phyloP scores from a whole-genome alignment of 2,113 vertebrate genomes.

The Isurus oxyrinchus region DNA sequence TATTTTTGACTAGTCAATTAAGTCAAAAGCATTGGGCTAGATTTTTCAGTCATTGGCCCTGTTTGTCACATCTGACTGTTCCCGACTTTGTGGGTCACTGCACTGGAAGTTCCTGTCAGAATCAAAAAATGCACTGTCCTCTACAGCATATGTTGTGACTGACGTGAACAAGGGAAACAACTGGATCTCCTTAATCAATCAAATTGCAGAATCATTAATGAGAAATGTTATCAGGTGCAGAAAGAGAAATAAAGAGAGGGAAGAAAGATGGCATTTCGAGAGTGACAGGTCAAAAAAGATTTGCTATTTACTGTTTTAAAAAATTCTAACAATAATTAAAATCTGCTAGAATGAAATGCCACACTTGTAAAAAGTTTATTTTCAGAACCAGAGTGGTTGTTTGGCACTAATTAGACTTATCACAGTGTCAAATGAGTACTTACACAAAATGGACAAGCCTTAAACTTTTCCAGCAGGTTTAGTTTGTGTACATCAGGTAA shows the following conservation, averaged over 20 bases:
- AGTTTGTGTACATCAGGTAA: neutral
- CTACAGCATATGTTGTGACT: neutral
- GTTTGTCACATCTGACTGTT: neutral
- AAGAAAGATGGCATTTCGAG: neutral
- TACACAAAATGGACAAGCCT: neutral
- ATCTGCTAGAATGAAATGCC: neutral
- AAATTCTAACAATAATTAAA: neutral
- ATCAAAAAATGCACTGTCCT: neutral
- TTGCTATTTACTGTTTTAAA: too few relatives aligned
- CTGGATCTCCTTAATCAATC: neutral
- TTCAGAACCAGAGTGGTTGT: neutral
- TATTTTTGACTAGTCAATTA: neutral
- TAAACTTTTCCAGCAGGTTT: neutral
- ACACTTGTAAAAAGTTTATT: neutral
- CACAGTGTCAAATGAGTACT: neutral
- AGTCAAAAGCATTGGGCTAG: neutral
- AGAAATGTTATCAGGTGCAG: neutral
- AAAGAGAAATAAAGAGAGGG: neutral
- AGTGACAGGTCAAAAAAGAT: too few relatives aligned
- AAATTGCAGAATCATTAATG: neutral
- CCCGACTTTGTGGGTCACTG: neutral
- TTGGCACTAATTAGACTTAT: neutral
- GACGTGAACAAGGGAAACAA: neutral
- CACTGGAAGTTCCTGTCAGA: neutral
- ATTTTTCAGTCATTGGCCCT: neutral